Conservation (phyloP, 2,113 vertebrate species). For the Peucedramus taeniatus region DNA sequence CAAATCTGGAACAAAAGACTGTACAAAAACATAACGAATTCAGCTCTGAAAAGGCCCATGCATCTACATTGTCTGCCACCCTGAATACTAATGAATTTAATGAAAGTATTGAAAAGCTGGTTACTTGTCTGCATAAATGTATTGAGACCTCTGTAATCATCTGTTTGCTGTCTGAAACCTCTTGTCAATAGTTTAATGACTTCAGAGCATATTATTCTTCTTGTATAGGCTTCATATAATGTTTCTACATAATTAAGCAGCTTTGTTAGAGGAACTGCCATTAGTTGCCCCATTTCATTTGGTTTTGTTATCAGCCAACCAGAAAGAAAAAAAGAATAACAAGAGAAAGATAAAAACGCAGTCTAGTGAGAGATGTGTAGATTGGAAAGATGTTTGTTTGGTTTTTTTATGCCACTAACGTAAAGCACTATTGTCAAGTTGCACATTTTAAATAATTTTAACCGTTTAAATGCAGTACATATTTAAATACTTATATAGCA, state of each 20-base stretch:
- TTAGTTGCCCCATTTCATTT: slow-evolving; percentile 57
- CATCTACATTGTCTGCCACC: slow-evolving; percentile 43
- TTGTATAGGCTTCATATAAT: slow-evolving; percentile 56
- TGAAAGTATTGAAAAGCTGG: slow-evolving; percentile 50
- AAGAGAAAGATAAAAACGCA: slow-evolving; percentile 16
- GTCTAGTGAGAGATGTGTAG: slow-evolving; percentile 3
- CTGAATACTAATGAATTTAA: slow-evolving; percentile 61
- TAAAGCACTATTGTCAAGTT: not conserved
- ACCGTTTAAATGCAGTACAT: not conserved
- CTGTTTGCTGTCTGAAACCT: slow-evolving; percentile 58
- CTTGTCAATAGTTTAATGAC: slow-evolving; percentile 62
- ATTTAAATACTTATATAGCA: not conserved
- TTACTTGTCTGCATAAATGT: slow-evolving; percentile 47
- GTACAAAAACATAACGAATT: slow-evolving; percentile 49
- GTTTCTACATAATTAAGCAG: slow-evolving; percentile 66
- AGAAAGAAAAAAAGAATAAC: slow-evolving; percentile 45
- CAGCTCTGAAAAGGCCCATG: slow-evolving; percentile 48
- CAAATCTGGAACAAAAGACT: slow-evolving; percentile 46
- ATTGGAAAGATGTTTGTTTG: not conserved
- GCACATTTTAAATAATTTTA: not conserved
- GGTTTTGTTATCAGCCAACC: slow-evolving; percentile 40
- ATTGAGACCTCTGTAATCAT: slow-evolving; percentile 53
- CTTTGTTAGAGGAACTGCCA: slow-evolving; percentile 61
- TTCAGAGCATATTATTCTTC: slow-evolving; percentile 51
- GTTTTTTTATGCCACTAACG: not conserved